These are phyloP conservation scores for Acestrorhynchus altus DNA, from an alignment of 2,797 vertebrate genomes.

Conservation along the genomic window DNA sequence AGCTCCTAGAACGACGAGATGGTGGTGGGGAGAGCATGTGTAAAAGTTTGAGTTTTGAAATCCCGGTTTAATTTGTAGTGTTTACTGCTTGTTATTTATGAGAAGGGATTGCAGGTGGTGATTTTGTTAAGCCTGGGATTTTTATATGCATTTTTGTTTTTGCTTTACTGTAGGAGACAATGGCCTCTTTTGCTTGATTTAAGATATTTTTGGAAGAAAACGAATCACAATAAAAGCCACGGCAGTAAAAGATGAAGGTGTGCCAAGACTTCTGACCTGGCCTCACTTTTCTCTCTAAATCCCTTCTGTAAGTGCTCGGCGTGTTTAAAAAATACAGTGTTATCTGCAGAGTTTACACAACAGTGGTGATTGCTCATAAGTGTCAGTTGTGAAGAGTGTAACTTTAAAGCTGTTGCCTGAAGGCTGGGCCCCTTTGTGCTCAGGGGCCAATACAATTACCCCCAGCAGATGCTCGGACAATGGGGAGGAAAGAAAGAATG, in stretches of 20 bases:
- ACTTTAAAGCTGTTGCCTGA: constrained; percentile 30
- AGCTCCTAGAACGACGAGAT: background rate
- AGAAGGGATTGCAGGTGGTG: constrained; percentile 17
- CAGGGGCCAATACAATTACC: constrained; percentile 27
- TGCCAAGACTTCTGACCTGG: constrained; percentile 1
- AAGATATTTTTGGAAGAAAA: constrained; percentile 51
- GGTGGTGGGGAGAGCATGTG: background rate
- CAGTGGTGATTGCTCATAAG: constrained; percentile 38
- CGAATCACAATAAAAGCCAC: constrained; percentile 56
- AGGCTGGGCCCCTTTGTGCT: constrained; percentile 49
- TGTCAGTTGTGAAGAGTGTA: constrained; percentile 30
- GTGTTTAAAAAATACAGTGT: background rate
- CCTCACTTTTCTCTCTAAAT: background rate
- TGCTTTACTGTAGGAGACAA: constrained; percentile 38
- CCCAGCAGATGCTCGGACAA: constrained; percentile 63
- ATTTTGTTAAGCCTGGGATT: background rate
- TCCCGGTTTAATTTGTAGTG: constrained; percentile 37
- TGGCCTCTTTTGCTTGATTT: constrained; percentile 45
- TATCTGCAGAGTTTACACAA: constrained; percentile 39
- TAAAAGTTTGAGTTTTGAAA: background rate
- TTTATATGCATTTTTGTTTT: constrained; percentile 5
- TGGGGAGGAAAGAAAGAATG: constrained; percentile 46
- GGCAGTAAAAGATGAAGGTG: background rate
- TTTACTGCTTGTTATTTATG: constrained; percentile 57
- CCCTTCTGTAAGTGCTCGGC: background rate